These are phyloP conservation scores for Gryllus bimaculatus DNA, from an alignment of 1,140 invertebrate species.

Conservation along the genomic window DNA sequence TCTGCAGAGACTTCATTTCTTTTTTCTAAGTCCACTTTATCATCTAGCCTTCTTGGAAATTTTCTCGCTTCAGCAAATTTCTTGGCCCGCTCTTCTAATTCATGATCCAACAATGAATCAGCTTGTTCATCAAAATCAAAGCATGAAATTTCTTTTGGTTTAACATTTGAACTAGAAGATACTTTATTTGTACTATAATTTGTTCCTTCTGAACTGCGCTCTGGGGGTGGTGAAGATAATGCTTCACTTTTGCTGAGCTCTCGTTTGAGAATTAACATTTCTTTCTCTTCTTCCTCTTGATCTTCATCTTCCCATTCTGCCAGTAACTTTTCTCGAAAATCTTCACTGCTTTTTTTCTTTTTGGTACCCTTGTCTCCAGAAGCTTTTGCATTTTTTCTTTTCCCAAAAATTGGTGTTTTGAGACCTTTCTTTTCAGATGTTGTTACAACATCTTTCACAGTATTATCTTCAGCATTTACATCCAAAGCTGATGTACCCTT, in stretches of 20 bases:
- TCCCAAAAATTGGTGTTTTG: slow-evolving; percentile 21
- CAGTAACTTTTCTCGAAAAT: slow-evolving; percentile 35
- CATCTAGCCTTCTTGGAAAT: slow-evolving; percentile 35
- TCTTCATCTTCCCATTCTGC: slow-evolving; percentile 39
- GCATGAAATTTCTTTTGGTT: slow-evolving; percentile 27
- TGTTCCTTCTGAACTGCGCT: background rate
- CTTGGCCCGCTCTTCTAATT: slow-evolving; percentile 17
- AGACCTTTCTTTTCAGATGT: slow-evolving; percentile 30
- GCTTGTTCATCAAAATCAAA: slow-evolving; percentile 48
- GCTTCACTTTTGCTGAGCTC: slow-evolving; percentile 14
- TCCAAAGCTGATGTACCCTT: background rate
- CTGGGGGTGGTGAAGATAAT: background rate
- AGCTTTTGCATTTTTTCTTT: slow-evolving; percentile 17
- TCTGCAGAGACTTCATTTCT: background rate
- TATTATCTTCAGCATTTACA: background rate
- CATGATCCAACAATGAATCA: slow-evolving; percentile 28
- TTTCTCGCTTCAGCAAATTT: slow-evolving; percentile 30
- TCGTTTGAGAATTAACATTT: slow-evolving; percentile 18
- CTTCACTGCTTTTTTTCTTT: slow-evolving; percentile 33
- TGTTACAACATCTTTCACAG: background rate
- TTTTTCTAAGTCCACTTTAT: slow-evolving; percentile 16
- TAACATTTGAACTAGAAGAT: slow-evolving; percentile 19
- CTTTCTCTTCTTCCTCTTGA: slow-evolving; percentile 27
- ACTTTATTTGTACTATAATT: slow-evolving; percentile 6
- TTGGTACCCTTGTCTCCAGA: slow-evolving; percentile 26